phyloP scores from a whole-genome alignment of 2,113 vertebrate species.

The Gila orcuttii region DNA sequence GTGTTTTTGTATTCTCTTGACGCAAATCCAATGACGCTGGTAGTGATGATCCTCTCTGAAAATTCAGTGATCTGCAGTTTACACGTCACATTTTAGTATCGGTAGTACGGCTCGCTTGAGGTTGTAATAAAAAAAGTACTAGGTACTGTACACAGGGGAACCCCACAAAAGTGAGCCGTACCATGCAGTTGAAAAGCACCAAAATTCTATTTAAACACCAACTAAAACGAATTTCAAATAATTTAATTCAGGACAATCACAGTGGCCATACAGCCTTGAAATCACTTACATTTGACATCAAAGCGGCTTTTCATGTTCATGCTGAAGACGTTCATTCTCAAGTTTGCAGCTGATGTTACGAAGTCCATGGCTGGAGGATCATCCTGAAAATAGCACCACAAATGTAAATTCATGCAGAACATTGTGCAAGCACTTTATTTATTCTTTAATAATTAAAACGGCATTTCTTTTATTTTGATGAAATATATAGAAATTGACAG shows the following conservation, averaged over 20 bases:
- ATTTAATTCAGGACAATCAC: neutral
- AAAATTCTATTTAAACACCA: neutral
- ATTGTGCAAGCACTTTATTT: no score
- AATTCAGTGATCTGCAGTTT: no score
- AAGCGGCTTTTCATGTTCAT: conserved; percentile 99
- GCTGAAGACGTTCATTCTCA: conserved; percentile 98
- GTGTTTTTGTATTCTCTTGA: no score
- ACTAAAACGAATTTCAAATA: neutral
- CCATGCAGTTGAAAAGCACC: no score
- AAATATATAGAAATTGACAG: neutral
- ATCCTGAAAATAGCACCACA: conserved; percentile 77
- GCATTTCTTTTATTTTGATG: neutral
- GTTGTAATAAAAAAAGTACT: no score
- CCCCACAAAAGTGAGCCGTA: no score
- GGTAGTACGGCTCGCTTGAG: no score
- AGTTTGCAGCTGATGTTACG: conserved; percentile 92
- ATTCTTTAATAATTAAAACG: neutral
- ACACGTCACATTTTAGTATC: no score
- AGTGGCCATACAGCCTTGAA: neutral
- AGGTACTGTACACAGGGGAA: no score
- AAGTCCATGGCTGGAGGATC: conserved; percentile 97
- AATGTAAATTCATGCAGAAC: neutral
- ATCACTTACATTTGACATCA: conserved; percentile 94
- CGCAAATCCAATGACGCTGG: no score
- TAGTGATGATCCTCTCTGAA: no score